A percentile compares a stretch with the other conserved stretches of the same genome.
These are phyloP conservation scores for Synanthedon vespiformis DNA, from an alignment of 2,888 invertebrate species.

Conservation along the genomic window DNA sequence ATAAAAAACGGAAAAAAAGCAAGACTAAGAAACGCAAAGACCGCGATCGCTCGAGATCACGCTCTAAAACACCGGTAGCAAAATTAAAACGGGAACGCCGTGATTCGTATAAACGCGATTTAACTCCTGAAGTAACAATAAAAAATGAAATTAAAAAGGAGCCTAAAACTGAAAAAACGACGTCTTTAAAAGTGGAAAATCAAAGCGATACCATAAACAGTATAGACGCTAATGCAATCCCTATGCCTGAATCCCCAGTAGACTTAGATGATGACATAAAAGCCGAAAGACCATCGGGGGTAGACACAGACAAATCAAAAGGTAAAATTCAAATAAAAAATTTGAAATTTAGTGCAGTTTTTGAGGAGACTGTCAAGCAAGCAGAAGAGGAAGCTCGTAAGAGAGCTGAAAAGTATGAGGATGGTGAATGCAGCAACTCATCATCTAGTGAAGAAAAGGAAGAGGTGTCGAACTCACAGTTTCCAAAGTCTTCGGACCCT, in stretches of 20 bases:
- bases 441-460: slow-evolving; percentile 48
- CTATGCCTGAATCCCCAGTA: slow-evolving; percentile 55
- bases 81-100: slow-evolving; percentile 24
- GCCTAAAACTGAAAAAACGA: slow-evolving; percentile 12
- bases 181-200: slow-evolving; percentile 30
- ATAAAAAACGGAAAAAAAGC: slow-evolving; percentile 71
- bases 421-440: slow-evolving; percentile 71
- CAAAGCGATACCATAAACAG: slow-evolving; percentile 15
- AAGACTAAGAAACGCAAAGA: slow-evolving; percentile 42
- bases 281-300: slow-evolving; percentile 24
- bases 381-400: slow-evolving; percentile 73
- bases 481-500: slow-evolving; percentile 58
- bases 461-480: slow-evolving; percentile 45
- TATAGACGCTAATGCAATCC: slow-evolving; percentile 43
- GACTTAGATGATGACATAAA: slow-evolving; percentile 10
- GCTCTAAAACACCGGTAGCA: slow-evolving; percentile 30
- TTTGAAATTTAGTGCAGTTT: slow-evolving; percentile 75
- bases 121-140: slow-evolving; percentile 11
- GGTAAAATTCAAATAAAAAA: slow-evolving; percentile 77
- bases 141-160: slow-evolving; percentile 18
- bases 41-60: slow-evolving; percentile 23
- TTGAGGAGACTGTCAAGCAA: slow-evolving; percentile 74
- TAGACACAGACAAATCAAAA: slow-evolving; percentile 51
- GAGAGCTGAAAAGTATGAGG: slow-evolving; percentile 73
- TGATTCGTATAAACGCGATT: too few relatives aligned